These are phyloP conservation scores for Trachelus stipa DNA, from an alignment of 2,888 invertebrate species.

Conservation along the genomic window DNA sequence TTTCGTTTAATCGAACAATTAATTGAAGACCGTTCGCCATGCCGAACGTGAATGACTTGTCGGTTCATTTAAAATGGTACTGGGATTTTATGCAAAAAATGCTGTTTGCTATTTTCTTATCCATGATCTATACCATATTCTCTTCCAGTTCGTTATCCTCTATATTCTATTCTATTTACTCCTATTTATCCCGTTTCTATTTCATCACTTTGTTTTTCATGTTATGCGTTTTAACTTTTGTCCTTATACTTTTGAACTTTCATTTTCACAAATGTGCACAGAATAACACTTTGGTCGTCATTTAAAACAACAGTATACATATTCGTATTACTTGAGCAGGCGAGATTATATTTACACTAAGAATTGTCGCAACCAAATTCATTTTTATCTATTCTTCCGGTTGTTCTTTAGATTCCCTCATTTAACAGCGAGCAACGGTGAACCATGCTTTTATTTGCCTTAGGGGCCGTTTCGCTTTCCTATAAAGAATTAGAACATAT, in stretches of 20 bases:
- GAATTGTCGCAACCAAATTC: background rate
- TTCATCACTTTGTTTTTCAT: background rate
- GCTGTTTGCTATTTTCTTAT: background rate
- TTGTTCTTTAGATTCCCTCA: background rate
- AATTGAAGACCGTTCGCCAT: background rate
- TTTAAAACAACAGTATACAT: background rate
- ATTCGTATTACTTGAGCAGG: too few species aligned
- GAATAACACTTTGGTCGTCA: background rate
- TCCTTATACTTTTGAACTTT: background rate
- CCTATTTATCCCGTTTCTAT: slow-evolving; percentile 2
- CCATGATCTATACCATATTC: slow-evolving; percentile 13
- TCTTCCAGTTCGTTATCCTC: slow-evolving; percentile 13
- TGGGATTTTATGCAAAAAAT: background rate
- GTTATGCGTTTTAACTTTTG: background rate
- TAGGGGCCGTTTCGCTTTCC: background rate
- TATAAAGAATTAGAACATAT: background rate
- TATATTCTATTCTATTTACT: slow-evolving; percentile 6
- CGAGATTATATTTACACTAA: background rate
- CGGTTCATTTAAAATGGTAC: background rate
- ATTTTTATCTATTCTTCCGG: background rate
- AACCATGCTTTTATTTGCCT: background rate
- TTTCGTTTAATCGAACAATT: slow-evolving; percentile 7
- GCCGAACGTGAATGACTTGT: background rate
- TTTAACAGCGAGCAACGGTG: background rate
- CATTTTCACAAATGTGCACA: background rate